Evolutionary conservation across 2,888 invertebrate species (phyloP), one percentile per base, ranked within the genome.

Genomic region (Argyresthia albistria): DNA sequence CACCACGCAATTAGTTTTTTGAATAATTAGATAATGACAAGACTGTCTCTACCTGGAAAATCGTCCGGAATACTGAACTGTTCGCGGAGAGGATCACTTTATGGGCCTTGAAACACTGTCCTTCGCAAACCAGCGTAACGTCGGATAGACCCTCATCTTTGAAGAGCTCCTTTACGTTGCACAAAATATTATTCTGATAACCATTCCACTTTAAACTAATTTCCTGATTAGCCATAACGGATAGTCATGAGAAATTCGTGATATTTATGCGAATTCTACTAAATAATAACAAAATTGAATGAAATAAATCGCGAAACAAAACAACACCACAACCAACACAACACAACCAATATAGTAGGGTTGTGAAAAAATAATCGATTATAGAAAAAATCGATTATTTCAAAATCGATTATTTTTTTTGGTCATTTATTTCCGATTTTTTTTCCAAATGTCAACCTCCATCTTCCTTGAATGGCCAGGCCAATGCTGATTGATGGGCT

Each of bases 141-240:
- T 92, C 92, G 36, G 91, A 90, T 65, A 92, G 81, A 43, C 89
- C 89, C 70, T 92, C 91, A 67, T 91, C 91, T 70, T 89, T 89
- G 80, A 84, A 90, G 55, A 92, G 73, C 65, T 89, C 89, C 66
- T 91, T 91, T 59, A 92, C 90, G 59, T 91, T 91, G 53, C 80
- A 82, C 57, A 91, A 75, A 70, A 92, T 91, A 66, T 91, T 91
- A 67, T 77, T 90, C 64, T 91, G 89, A 72, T 90, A 91, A 56
- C 91, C 91, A 72, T 91, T 92, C 92, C 92, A 92, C 71, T 91
- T 91, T 57, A 92, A 78, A 73, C 91, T 91, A 76, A 92, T 91
- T 75, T 91, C 91, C 66, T 88, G 89, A 63, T 86, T 86, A 58
- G 83, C 69, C 87, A 87, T 87, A 58, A 55, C 65, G 62, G 58